Evolutionary conservation across 2,888 invertebrate species (phyloP).

Genomic region (Macrosiphum euphorbiae): DNA sequence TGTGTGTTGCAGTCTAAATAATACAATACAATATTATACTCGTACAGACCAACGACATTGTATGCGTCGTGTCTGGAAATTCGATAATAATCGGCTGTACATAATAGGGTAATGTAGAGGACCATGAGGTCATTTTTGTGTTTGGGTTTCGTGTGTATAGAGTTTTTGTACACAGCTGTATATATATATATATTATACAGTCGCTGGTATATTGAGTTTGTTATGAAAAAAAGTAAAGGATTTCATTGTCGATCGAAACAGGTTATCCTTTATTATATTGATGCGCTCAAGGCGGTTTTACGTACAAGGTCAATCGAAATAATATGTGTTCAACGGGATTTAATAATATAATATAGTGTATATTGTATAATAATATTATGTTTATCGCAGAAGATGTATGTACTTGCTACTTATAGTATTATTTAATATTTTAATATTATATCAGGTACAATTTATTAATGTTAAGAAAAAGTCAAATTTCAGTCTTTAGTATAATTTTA

Average conservation of each 20-base stretch:
- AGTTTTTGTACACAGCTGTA: background rate
- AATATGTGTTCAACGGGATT: conserved; percentile 14
- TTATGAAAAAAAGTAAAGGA: conserved; percentile 16
- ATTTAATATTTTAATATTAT: background rate
- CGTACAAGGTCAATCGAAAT: background rate
- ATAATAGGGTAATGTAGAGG: background rate
- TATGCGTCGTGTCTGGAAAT: background rate
- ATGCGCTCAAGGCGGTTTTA: conserved; percentile 1
- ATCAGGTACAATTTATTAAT: background rate
- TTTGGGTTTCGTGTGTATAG: background rate
- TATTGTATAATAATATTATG: background rate
- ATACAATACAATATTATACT: background rate
- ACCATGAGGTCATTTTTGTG: conserved; percentile 5
- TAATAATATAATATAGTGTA: background rate
- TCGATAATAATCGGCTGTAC: background rate
- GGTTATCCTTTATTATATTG: conserved; percentile 24
- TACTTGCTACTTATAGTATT: background rate
- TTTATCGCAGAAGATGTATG: background rate
- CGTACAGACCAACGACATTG: background rate
- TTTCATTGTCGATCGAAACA: background rate
- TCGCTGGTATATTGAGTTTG: background rate
- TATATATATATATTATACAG: background rate
- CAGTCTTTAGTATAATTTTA: background rate
- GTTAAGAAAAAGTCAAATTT: background rate
- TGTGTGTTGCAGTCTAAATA: background rate